phyloP scores from a whole-genome alignment of 2,113 vertebrate species.

The Python bivittatus region DNA sequence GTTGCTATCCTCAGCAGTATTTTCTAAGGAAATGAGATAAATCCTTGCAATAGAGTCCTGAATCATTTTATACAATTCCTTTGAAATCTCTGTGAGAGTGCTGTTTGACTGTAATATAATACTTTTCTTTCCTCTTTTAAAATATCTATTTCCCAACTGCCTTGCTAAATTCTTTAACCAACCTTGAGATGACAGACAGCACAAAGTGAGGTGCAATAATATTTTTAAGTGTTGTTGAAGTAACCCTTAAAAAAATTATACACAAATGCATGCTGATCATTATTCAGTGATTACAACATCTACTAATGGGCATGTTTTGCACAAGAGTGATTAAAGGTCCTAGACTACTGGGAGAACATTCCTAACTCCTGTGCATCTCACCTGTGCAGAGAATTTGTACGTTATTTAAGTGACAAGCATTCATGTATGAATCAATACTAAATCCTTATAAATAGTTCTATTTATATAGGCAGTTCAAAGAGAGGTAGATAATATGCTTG shows the following conservation, averaged over 20 bases:
- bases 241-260: background rate
- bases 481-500: background rate
- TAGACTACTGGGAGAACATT: background rate
- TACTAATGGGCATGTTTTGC: background rate
- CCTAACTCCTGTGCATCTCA: background rate
- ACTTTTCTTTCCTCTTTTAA: background rate
- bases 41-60: slow-evolving; percentile 14
- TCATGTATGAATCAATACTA: background rate
- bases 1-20: slow-evolving; percentile 33
- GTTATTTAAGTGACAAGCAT: background rate
- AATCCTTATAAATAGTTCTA: background rate
- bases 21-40: slow-evolving; percentile 42
- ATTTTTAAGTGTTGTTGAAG: background rate
- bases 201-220: background rate
- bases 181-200: background rate
- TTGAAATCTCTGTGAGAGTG: background rate
- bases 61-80: slow-evolving; percentile 11
- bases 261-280: background rate
- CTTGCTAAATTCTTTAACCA: slow-evolving; percentile 20
- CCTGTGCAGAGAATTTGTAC: background rate
- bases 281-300: background rate
- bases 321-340: background rate
- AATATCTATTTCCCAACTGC: background rate
- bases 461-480: background rate
- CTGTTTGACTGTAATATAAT: background rate